Evolutionary conservation across 2,797 vertebrate species (phyloP), one percentile per base, ranked within the genome.

Genomic region (Cynopterus sphinx): DNA sequence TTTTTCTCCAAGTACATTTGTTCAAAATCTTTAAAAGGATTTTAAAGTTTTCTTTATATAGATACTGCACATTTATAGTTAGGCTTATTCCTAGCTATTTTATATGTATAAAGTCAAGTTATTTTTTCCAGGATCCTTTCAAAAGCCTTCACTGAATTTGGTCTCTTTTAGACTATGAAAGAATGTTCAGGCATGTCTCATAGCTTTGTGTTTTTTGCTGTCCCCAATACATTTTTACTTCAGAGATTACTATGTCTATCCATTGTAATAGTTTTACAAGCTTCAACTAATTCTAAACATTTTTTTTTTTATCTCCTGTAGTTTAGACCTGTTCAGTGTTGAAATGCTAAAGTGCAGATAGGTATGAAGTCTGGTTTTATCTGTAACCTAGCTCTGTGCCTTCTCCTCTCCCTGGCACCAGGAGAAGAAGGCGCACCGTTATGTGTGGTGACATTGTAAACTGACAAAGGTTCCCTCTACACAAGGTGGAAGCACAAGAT

Each of bases 391-490:
- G 11, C 4, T 92, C 70, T 8, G 1, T 74, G 63, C 16, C 12
- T 24, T 59, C 6, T 39, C 12, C 10, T 39, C 41, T 39, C 12
- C 16, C 16, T 41, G 43, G 15, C 17, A 15, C 3, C 7, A 28
- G 5, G 2, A 79, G 2, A 11, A 57, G 15, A 71, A 11, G 16
- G 1, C 0, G 3, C 1, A 4, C 16, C 84, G 4, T 3, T 65
- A 3, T 3, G 1, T 11, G 2, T 55, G 19, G 0, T 55, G 9
- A 22, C 15, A 2, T 59, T n/a, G 26, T 6, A 22, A n/a, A 1
- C 19, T 9, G 3, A 41, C 28, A 57, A 0, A 33, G 26, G 1
- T 28, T 57, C 3, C 13, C 36, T 9, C 12, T 31, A 6, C 26
- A 57, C 49, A 49, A n/a, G 10, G 22, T 22, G 11, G 15, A 75